Conservation (phyloP, 1,140 invertebrate genomes). For the Tenebrio molitor region DNA sequence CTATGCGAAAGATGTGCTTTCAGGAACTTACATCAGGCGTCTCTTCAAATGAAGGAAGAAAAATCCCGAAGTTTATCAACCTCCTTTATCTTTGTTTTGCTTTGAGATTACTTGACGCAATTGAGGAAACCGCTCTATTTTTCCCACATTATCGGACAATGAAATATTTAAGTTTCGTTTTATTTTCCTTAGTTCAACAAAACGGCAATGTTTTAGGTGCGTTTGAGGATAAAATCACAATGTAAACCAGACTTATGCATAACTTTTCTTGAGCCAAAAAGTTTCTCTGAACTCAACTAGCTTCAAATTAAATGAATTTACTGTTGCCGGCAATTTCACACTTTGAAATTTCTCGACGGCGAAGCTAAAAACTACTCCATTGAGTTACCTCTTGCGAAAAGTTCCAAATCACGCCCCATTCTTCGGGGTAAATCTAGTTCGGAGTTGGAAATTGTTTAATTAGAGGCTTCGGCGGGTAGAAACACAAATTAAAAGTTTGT, state of each 20-base stretch:
- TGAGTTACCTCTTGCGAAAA: neutral
- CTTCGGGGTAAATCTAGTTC: neutral
- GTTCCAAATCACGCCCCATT: neutral
- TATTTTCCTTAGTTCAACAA: neutral
- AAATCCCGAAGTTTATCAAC: no score
- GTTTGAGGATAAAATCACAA: neutral
- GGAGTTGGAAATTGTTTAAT: conserved; percentile 5
- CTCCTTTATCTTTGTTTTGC: no score
- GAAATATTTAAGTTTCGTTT: no score
- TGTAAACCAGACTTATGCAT: neutral
- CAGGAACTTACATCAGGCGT: neutral
- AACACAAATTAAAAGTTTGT: neutral
- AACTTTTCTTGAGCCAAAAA: no score
- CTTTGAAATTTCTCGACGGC: neutral
- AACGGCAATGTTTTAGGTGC: neutral
- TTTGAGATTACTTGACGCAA: no score
- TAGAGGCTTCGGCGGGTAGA: neutral
- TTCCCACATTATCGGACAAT: no score
- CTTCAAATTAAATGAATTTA: neutral
- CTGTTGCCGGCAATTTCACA: neutral
- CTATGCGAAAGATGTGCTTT: neutral
- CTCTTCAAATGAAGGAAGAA: no score
- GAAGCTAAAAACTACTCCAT: neutral
- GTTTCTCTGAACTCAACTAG: neutral
- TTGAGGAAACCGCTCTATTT: no score